phyloP scores from a whole-genome alignment of 2,113 vertebrate genomes.

The Cygnus atratus region DNA sequence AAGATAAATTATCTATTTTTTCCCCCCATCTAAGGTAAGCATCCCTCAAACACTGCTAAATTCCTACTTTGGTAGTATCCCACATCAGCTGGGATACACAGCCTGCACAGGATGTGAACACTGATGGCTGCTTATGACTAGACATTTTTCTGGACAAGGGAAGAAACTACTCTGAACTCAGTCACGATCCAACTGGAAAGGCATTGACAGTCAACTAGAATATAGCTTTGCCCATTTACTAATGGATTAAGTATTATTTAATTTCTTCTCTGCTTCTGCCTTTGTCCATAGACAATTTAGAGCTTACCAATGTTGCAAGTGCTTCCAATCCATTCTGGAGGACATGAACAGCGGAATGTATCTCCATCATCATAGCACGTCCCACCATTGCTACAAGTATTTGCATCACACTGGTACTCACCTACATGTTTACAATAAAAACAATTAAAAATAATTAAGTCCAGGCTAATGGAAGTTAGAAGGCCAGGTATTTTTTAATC shows the following conservation, averaged over 20 bases:
- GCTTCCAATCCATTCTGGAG: constrained; percentile 87
- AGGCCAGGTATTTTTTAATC: background rate
- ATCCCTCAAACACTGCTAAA: background rate
- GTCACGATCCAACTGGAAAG: background rate
- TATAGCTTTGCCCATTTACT: background rate
- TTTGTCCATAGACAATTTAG: background rate
- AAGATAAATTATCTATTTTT: background rate
- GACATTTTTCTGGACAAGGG: background rate
- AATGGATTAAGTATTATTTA: background rate
- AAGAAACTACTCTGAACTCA: background rate
- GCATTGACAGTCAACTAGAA: background rate
- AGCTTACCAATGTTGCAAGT: constrained; percentile 89
- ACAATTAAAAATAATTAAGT: background rate
- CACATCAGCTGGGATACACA: background rate
- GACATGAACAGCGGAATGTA: constrained; percentile 88
- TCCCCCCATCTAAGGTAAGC: background rate
- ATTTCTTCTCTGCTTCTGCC: background rate
- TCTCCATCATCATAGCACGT: constrained; percentile 91
- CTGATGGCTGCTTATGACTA: background rate
- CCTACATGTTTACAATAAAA: constrained; percentile 70
- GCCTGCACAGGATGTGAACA: no score
- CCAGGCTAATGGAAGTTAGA: background rate
- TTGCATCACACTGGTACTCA: constrained; percentile 91
- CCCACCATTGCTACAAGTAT: constrained; percentile 92
- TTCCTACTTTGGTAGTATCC: background rate